A percentile compares a stretch with the other conserved stretches of the same genome.
These are phyloP conservation scores for Dryobates pubescens DNA, from an alignment of 2,797 vertebrate species.

Conservation along the genomic window DNA sequence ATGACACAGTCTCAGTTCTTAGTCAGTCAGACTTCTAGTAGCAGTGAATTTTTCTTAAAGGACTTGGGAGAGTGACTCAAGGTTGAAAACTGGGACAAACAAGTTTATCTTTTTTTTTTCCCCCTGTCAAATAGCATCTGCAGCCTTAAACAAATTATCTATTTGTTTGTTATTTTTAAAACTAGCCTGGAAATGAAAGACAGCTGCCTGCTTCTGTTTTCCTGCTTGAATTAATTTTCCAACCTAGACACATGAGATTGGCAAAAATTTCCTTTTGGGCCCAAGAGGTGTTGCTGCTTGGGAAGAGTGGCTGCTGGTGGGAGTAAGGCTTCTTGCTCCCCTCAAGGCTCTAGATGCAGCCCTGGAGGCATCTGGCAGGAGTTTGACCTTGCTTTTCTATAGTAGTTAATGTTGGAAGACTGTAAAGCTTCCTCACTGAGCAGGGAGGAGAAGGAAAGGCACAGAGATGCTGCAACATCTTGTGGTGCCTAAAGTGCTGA, in stretches of 20 bases:
- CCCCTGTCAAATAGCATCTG: neutral
- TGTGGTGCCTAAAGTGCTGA: neutral
- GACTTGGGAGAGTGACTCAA: constrained; percentile 36
- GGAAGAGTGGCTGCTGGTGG: neutral
- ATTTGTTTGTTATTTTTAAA: constrained; percentile 38
- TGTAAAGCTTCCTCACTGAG: neutral
- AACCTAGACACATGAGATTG: neutral
- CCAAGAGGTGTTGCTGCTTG: neutral
- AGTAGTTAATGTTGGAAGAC: neutral
- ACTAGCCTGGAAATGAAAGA: constrained; percentile 21
- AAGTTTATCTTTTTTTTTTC: neutral
- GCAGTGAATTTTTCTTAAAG: constrained; percentile 49
- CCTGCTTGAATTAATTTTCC: neutral
- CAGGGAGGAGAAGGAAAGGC: neutral
- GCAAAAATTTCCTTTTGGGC: neutral
- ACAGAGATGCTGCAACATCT: neutral
- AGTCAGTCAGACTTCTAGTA: constrained; percentile 49
- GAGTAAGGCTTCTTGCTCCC: neutral
- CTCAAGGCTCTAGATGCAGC: neutral
- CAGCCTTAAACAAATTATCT: constrained; percentile 10
- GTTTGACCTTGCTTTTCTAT: neutral
- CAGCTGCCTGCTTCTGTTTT: constrained; percentile 27
- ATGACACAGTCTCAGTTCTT: constrained; percentile 29
- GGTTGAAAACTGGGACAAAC: constrained; percentile 46
- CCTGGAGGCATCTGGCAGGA: neutral